Evolutionary conservation across 2,113 vertebrate genomes (phyloP).

Genomic region (Numenius arquata): DNA sequence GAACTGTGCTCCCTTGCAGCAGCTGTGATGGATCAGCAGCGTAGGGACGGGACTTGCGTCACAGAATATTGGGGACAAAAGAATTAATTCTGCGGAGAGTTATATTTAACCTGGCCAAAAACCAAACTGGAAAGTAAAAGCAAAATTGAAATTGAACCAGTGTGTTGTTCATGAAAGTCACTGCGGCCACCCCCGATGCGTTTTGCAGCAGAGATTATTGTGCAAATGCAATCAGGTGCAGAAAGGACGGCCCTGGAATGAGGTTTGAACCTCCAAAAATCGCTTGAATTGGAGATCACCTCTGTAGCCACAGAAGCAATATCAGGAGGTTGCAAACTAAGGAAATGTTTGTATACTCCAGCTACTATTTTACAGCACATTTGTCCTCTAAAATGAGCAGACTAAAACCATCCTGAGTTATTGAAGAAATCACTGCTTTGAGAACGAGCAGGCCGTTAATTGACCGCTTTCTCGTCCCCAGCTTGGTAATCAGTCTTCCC

Average conservation of each 20-base stretch:
- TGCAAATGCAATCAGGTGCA: background rate
- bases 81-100: background rate
- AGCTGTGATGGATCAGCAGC: background rate
- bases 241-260: background rate
- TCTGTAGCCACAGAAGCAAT: background rate
- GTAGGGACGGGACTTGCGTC: background rate
- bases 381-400: background rate
- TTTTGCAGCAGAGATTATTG: background rate
- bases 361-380: background rate
- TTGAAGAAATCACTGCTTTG: background rate
- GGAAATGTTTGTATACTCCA: background rate
- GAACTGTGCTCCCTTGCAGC: background rate
- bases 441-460: background rate
- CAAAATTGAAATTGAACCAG: background rate
- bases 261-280: fast-evolving
- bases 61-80: background rate
- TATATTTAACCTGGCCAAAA: background rate
- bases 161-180: background rate
- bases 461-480: background rate
- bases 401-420: background rate
- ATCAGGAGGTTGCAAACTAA: background rate
- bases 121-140: background rate
- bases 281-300: background rate
- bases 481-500: background rate
- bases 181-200: fast-evolving